Conservation (phyloP, 2,888 invertebrate species). For the Stenoptilia bipunctidactyla region DNA sequence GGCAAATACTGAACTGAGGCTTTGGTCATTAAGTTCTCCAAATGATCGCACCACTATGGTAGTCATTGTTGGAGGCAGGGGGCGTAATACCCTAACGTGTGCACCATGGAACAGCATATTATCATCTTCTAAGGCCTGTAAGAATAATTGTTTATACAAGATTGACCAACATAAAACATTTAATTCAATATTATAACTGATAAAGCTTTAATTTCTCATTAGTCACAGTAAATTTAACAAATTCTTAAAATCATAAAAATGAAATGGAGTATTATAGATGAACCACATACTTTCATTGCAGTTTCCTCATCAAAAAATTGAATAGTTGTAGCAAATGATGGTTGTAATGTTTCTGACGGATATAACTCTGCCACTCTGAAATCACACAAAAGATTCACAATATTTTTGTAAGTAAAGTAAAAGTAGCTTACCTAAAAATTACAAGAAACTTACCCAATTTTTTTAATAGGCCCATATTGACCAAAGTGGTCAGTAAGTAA, state of each 20-base stretch:
- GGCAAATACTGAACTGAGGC: constrained; percentile 29
- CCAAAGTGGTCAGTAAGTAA: constrained; percentile 39
- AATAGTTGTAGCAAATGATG: constrained; percentile 47
- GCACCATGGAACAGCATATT: constrained; percentile 27
- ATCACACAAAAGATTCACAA: constrained; percentile 10
- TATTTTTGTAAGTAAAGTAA: too few relatives aligned
- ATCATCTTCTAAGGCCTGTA: constrained; percentile 44
- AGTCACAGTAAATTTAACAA: too few relatives aligned
- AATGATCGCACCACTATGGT: constrained; percentile 40
- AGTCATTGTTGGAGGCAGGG: constrained; percentile 33
- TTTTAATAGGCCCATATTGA: constrained; percentile 38
- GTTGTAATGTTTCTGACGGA: constrained; percentile 34
- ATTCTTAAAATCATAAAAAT: too few relatives aligned
- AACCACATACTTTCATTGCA: constrained; percentile 18
- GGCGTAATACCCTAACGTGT: constrained; percentile 30
- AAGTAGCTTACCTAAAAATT: neutral
- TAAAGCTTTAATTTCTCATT: too few relatives aligned
- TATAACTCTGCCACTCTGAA: constrained; percentile 47
- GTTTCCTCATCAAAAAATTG: constrained; percentile 37
- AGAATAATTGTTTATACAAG: neutral
- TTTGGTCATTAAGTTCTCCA: constrained; percentile 30
- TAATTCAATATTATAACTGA: too few relatives aligned
- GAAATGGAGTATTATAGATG: too few relatives aligned
- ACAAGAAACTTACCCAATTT: constrained; percentile 36
- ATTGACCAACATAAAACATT: too few relatives aligned